These are phyloP conservation scores for Hippopotamus amphibius DNA, from an alignment of 2,113 vertebrate species.

Conservation along the genomic window DNA sequence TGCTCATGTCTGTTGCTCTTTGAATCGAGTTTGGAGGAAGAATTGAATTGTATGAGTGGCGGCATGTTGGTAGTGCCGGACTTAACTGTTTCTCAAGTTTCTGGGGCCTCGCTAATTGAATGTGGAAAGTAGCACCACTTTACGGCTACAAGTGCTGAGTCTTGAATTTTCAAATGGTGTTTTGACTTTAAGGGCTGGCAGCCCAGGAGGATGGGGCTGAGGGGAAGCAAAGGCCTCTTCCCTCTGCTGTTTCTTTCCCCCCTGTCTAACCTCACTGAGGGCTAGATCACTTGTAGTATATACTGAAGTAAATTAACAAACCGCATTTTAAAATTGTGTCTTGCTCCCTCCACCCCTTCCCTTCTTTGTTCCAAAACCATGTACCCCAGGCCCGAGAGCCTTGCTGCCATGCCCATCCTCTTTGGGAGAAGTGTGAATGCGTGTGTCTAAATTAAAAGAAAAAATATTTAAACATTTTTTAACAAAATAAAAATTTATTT, in stretches of 20 bases:
- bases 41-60: constrained; percentile 88
- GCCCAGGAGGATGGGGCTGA: constrained; percentile 14
- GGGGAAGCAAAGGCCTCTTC: constrained; percentile 27
- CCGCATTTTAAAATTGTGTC: neutral
- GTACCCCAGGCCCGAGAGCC: constrained; percentile 60
- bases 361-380: neutral
- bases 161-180: constrained; percentile 63
- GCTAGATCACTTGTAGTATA: neutral
- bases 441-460: constrained; percentile 88
- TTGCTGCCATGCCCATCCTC: constrained; percentile 79
- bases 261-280: neutral
- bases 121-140: constrained; percentile 84
- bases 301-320: neutral
- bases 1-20: constrained; percentile 73
- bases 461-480: constrained; percentile 90
- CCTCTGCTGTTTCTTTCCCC: neutral
- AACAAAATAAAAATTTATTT: constrained; percentile 91
- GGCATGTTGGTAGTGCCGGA: constrained; percentile 93
- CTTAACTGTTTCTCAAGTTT: constrained; percentile 84
- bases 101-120: constrained; percentile 82
- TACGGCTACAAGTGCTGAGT: constrained; percentile 76
- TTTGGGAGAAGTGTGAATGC: constrained; percentile 87
- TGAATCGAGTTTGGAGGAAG: constrained; percentile 93
- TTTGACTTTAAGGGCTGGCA: constrained; percentile 80
- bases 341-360: neutral